Evolutionary conservation across 2,113 vertebrate genomes (phyloP), one percentile per base, ranked within the genome.

Genomic region (Acrocephalus kingi): DNA sequence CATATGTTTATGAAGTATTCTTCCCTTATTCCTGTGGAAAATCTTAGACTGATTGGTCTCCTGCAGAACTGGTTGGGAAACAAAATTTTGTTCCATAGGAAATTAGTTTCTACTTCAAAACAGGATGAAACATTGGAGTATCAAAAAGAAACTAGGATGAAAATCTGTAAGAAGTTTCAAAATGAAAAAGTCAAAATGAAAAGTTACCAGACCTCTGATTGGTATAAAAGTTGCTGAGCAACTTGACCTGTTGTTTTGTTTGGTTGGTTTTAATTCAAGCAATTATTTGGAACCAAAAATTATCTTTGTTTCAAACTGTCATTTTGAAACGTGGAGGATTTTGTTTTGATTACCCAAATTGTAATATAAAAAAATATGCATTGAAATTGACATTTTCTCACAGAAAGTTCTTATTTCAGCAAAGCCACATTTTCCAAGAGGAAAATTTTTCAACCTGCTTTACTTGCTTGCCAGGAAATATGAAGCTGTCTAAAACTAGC

Each of bases 391-490:
- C 68, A 55, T 94, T 91, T 90, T 83, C 71, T 54, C 28, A 66
- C 54, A 85, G 30, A 73, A 91, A 62, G 54, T 91, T 93, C 67
- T 82, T 87, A 78, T 85, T 96, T 94, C 89, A 93, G 54, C 30
- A 95, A 93, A 93, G 94, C 62, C 63, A 91, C 81, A 91, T 93
- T 93, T 95, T 96, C 84, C 87, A 91, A 93, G 55, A 76, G 75
- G 91, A 89, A 94, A 79, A 83, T 28, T 80, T 90, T 93, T 92
- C 84, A 87, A 93, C 78, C 78, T 91, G 58, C 84, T 96, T 91
- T 93, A 83, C 74, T 90, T 89, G n/a, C 52, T 89, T 96, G 91
- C 90, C 87, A 97, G 88, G 85, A 97, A 95, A 95, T 61, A 81
- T 37, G 56, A 88, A 89, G 39, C 72, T 64, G 56, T 84, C 80